These are phyloP conservation scores for Agrotis ipsilon DNA, from an alignment of 2,888 invertebrate species.

Conservation along the genomic window DNA sequence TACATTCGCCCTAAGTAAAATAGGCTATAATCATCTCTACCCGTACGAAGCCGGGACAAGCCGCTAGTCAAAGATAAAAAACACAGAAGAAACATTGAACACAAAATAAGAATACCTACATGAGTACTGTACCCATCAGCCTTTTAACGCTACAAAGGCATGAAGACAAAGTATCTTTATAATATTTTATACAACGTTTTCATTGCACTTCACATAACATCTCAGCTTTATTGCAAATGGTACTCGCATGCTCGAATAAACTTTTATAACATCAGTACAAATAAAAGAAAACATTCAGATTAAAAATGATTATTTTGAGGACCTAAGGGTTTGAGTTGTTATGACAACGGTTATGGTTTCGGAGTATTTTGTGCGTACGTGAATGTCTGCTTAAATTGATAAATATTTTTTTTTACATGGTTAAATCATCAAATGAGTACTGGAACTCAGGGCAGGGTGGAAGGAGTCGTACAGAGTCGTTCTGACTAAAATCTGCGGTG, in stretches of 20 bases:
- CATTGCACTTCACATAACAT: conserved; percentile 53
- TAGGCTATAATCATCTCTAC: too few species aligned
- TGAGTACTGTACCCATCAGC: conserved; percentile 5
- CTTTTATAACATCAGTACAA: conserved; percentile 46
- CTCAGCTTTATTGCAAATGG: conserved; percentile 54
- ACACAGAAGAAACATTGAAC: not conserved
- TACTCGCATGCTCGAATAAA: conserved; percentile 42
- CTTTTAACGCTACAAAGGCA: conserved; percentile 25
- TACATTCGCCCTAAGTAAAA: too few species aligned
- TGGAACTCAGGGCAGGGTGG: too few species aligned
- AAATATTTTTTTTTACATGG: too few species aligned
- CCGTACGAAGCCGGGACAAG: too few species aligned
- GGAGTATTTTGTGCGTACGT: not conserved
- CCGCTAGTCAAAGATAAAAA: too few species aligned
- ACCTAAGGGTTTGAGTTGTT: not conserved
- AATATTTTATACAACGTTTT: conserved; percentile 36
- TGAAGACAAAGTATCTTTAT: conserved; percentile 36
- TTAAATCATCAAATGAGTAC: too few species aligned
- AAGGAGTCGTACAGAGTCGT: too few species aligned
- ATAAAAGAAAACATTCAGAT: conserved; percentile 47
- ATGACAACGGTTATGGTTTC: not conserved
- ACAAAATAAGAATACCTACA: not conserved
- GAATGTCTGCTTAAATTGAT: not conserved
- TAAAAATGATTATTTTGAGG: conserved; percentile 19
- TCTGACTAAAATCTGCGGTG: too few species aligned